These are phyloP conservation scores for Tethea ocularis DNA, from an alignment of 2,888 invertebrate genomes.

Conservation along the genomic window DNA sequence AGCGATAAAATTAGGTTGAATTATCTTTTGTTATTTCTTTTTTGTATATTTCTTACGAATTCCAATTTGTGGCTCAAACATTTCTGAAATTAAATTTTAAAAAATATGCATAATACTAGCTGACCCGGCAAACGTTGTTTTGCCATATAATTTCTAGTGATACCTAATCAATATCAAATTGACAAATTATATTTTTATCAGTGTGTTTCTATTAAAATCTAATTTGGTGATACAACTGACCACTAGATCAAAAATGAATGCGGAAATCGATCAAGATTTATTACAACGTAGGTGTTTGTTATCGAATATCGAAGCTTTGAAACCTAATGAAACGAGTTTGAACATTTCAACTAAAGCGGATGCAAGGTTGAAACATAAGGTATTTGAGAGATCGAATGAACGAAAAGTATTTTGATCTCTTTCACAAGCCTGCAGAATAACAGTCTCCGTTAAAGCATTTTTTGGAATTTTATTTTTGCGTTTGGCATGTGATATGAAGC, in stretches of 20 bases:
- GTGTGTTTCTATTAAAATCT: background rate
- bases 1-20: background rate
- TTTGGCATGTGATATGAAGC: no score
- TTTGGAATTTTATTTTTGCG: no score
- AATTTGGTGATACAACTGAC: conserved; percentile 10
- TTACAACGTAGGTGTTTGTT: conserved; percentile 20
- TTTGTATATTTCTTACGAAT: background rate
- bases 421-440: no score
- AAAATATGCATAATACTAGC: no score
- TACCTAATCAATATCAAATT: background rate
- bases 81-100: no score
- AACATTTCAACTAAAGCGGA: background rate
- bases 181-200: background rate
- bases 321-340: background rate
- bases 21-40: background rate
- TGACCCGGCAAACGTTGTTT: no score
- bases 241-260: conserved; percentile 15
- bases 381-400: no score
- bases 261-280: conserved; percentile 27
- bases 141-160: no score
- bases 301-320: background rate
- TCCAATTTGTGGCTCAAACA: background rate
- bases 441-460: no score
- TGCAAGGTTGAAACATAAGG: background rate
- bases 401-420: no score